Evolutionary conservation across 1,140 invertebrate genomes (phyloP), one percentile per base, ranked within the genome.

Genomic region (Drosophila varians): DNA sequence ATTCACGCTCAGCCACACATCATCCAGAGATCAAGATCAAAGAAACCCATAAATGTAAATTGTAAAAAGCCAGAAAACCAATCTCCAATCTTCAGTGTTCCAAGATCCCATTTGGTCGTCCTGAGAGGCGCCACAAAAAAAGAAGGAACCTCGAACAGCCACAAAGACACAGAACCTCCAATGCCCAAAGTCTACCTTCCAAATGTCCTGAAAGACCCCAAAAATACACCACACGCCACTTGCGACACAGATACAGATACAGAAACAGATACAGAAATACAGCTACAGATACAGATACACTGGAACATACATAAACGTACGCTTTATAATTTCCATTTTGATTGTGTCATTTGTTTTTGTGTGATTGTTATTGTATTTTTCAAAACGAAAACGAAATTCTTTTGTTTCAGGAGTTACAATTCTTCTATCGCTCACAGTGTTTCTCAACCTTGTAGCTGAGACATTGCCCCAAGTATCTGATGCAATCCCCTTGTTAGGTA

Each of bases 391-490:
- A 87, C 77, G 55, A 87, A 93, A 92, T 94, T 90, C 75, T 91
- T 94, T 93, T 95, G 94, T 96, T 97, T 93, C 96, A 99, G 98
- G 98, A 94, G 98, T 99, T 93, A 99, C 98, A 94, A 99, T 99
- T 94, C 96, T 99, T 93, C 97, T 99, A 92, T 99, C 98, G 92
- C 95, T 99, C 94, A 99, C 98, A 93, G 98, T 99, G 93, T 99
- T 99, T 95, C 96, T 97, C 94, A 97, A 97, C 94, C 95, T 98
- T 93, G 96, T 98, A 92, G 96, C 97, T 90, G 97, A 98, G 94
- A 97, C 96, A 92, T 95, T 98, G 94, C 97, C 97, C 91, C 96
- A 97, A 94, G 96, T 97, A 92, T 98, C 97, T 93, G 97, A 98
- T 93, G 96, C 96, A 93, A 96, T 97, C 93, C 96, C 96, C 93